These are phyloP conservation scores for Rhingia campestris DNA, from an alignment of 2,888 invertebrate species.

Conservation along the genomic window DNA sequence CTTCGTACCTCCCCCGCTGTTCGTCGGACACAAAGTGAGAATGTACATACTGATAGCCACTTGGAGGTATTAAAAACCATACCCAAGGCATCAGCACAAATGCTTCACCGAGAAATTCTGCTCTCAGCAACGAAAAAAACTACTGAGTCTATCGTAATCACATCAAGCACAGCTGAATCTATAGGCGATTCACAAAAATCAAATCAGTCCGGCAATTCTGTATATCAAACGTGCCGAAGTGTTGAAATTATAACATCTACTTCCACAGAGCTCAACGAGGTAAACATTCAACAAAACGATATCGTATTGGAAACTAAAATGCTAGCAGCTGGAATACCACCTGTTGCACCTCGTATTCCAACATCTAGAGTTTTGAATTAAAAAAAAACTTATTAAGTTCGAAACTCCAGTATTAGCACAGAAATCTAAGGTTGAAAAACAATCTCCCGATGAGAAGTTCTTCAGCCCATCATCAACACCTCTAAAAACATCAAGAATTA, in stretches of 20 bases:
- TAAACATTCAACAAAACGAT: slow-evolving; percentile 59
- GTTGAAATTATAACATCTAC: slow-evolving; percentile 80
- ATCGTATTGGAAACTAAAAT: slow-evolving; percentile 2
- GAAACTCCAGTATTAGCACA: slow-evolving; percentile 78
- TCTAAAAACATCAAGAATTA: slow-evolving; percentile 29
- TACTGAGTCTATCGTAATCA: slow-evolving; percentile 80
- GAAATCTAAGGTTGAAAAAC: slow-evolving; percentile 27
- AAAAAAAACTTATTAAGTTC: slow-evolving; percentile 80
- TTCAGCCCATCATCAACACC: slow-evolving; percentile 61
- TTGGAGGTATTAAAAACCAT: slow-evolving; percentile 46
- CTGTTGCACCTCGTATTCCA: slow-evolving; percentile 79
- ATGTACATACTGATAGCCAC: slow-evolving; percentile 53
- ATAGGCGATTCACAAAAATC: slow-evolving; percentile 45
- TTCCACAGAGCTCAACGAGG: slow-evolving; percentile 75
- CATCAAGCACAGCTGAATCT: slow-evolving; percentile 58
- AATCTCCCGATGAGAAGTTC: slow-evolving; percentile 52
- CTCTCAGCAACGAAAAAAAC: slow-evolving; percentile 80
- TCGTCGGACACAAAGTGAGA: slow-evolving; percentile 79
- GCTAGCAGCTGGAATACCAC: slow-evolving; percentile 33
- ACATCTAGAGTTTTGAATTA: slow-evolving; percentile 77
- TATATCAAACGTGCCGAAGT: slow-evolving; percentile 80
- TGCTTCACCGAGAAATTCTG: slow-evolving; percentile 74
- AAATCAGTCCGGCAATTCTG: slow-evolving; percentile 75
- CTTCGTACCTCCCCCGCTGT: slow-evolving; percentile 81
- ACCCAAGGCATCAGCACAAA: slow-evolving; percentile 27